These are phyloP conservation scores for Dolichoris vasculosae DNA, from an alignment of 1,140 invertebrate species.

Conservation along the genomic window DNA sequence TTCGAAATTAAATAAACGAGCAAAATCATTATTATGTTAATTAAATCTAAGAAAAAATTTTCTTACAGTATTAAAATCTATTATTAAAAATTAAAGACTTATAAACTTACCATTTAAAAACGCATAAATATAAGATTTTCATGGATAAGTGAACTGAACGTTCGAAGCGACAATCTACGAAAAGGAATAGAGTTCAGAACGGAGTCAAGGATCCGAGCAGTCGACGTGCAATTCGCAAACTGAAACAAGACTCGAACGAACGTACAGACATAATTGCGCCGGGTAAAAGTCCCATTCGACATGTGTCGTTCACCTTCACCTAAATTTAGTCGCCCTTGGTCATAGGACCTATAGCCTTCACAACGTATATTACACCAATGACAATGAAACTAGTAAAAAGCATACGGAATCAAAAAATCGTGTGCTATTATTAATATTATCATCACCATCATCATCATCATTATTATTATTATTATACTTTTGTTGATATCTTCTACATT, in stretches of 20 bases:
- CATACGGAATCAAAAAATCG: background rate
- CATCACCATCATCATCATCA: background rate
- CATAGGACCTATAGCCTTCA: constrained; percentile 47
- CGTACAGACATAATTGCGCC: background rate
- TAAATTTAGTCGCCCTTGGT: constrained; percentile 65
- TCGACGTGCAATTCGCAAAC: background rate
- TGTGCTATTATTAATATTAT: background rate
- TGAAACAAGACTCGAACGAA: background rate
- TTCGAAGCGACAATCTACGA: too few relatives aligned
- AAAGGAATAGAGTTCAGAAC: background rate
- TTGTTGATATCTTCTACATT: background rate
- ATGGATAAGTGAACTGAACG: too few relatives aligned
- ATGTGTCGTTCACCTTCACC: constrained; percentile 68
- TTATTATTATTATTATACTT: background rate
- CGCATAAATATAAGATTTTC: too few relatives aligned
- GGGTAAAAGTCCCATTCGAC: constrained; percentile 26
- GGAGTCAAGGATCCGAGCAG: background rate
- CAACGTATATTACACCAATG: background rate
- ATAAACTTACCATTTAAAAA: too few relatives aligned
- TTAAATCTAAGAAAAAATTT: too few relatives aligned
- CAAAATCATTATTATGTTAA: too few relatives aligned
- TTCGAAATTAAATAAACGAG: too few relatives aligned
- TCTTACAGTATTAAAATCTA: too few relatives aligned
- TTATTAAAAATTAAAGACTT: too few relatives aligned
- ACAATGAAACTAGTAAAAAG: background rate